Percentiles rank a stretch among this genome's conserved stretches.
Evolutionary conservation across 1,140 invertebrate species (phyloP).

Genomic region (Adelges cooleyi): DNA sequence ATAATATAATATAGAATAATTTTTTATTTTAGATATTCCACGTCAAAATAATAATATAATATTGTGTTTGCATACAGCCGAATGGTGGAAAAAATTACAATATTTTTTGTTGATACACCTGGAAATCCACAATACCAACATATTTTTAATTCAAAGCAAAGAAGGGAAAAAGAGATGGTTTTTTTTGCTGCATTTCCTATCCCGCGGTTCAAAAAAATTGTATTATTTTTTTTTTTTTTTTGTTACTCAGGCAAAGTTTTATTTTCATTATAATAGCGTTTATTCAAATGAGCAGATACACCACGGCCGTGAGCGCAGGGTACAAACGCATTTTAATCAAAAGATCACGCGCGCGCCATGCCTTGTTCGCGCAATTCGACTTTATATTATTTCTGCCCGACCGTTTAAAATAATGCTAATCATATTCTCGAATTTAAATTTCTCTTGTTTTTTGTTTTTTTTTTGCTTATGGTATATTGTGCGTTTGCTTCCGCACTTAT

Average conservation of each 20-base stretch:
- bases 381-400: not conserved
- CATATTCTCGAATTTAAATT: slow-evolving; percentile 26
- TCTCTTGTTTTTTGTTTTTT: slow-evolving; percentile 12
- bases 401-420: slow-evolving; percentile 26
- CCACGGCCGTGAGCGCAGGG: not conserved
- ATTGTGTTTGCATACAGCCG: not conserved
- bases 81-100: too few species aligned
- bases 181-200: not conserved
- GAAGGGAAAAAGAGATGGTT: not conserved
- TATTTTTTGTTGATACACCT: too few species aligned
- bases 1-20: too few species aligned
- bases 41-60: too few species aligned
- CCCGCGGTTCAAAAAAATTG: not conserved
- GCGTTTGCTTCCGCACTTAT: not conserved
- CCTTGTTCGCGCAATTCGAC: not conserved
- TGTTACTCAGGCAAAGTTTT: not conserved
- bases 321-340: slow-evolving; percentile 25
- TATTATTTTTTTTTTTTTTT: slow-evolving; percentile 5
- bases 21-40: too few species aligned
- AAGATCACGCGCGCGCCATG: slow-evolving; percentile 16
- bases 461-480: not conserved
- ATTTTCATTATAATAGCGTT: slow-evolving; percentile 24
- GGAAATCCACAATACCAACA: too few species aligned
- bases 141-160: slow-evolving; percentile 19
- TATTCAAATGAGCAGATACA: slow-evolving; percentile 23